Evolutionary conservation across 2,888 invertebrate genomes (phyloP).

Genomic region (Embidobia sp.): DNA sequence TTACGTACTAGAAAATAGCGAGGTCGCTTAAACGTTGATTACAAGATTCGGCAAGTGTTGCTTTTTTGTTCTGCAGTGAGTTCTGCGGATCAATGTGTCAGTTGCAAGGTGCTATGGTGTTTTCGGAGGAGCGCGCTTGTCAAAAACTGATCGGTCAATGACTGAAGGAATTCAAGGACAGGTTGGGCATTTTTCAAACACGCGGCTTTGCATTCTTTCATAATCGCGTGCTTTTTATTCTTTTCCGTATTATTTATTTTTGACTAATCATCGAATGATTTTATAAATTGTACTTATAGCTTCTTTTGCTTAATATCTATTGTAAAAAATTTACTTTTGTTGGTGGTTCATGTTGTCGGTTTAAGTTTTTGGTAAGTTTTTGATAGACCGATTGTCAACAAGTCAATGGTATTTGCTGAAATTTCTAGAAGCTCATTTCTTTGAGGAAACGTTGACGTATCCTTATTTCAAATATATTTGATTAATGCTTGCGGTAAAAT

Average conservation of each 20-base stretch:
- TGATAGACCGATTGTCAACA: too few species aligned
- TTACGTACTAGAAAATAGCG: slow-evolving; percentile 23
- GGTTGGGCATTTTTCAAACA: neutral
- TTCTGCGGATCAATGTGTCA: slow-evolving; percentile 20
- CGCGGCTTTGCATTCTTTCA: neutral
- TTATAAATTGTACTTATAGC: too few species aligned
- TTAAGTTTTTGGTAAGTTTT: too few species aligned
- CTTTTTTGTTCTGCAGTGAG: slow-evolving; percentile 3
- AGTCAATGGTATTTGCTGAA: too few species aligned
- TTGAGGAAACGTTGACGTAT: too few species aligned
- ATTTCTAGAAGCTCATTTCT: too few species aligned
- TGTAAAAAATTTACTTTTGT: too few species aligned
- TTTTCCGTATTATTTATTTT: neutral
- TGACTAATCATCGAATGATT: too few species aligned
- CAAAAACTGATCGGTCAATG: slow-evolving; percentile 14
- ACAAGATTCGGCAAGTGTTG: slow-evolving; percentile 11
- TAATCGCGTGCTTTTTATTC: neutral
- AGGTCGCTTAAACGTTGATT: slow-evolving; percentile 1
- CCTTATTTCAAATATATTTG: too few species aligned
- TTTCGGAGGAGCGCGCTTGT: slow-evolving; percentile 13
- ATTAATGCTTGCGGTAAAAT: too few species aligned
- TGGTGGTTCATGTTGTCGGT: too few species aligned
- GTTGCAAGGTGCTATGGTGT: slow-evolving; percentile 38
- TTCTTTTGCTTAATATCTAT: too few species aligned
- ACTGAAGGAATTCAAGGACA: slow-evolving; percentile 31